A percentile compares a stretch with the other conserved stretches of the same genome.
These are phyloP conservation scores for Hozukius guyotensis DNA, from an alignment of 2,797 vertebrate genomes.

Conservation along the genomic window DNA sequence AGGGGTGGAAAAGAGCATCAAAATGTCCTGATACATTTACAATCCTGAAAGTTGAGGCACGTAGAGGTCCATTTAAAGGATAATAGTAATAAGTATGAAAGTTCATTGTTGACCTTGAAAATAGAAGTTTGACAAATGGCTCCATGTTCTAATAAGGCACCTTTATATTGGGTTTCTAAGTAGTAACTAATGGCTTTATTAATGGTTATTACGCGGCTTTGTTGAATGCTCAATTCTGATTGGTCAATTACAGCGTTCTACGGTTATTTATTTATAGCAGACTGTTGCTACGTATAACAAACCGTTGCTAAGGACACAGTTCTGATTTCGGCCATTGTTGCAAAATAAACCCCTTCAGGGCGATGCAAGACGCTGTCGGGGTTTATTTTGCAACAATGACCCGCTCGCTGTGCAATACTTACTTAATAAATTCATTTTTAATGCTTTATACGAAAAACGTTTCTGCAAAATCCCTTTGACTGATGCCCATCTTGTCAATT, in stretches of 20 bases:
- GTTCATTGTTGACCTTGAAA: background rate
- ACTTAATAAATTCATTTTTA: background rate
- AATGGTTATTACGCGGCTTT: too few species aligned
- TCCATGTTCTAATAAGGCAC: background rate
- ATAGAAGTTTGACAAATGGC: background rate
- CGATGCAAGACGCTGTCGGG: fast-evolving
- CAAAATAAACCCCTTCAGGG: too few species aligned
- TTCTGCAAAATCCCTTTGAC: background rate
- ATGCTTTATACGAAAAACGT: background rate
- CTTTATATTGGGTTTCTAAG: background rate
- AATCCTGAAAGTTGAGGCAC: background rate
- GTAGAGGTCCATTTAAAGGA: background rate
- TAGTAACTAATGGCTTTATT: background rate
- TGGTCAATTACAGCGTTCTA: too few species aligned
- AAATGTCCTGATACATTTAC: background rate
- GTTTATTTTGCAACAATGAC: too few species aligned
- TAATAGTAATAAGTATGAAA: background rate
- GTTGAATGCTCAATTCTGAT: too few species aligned
- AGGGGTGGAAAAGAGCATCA: background rate
- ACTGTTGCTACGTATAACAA: too few species aligned
- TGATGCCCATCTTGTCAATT: background rate
- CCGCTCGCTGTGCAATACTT: too few species aligned
- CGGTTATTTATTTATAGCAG: too few species aligned
- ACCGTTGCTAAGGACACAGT: too few species aligned
- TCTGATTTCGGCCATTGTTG: too few species aligned